Evolutionary conservation across 2,797 vertebrate genomes (phyloP).

Genomic region (Gobionotothen gibberifrons): DNA sequence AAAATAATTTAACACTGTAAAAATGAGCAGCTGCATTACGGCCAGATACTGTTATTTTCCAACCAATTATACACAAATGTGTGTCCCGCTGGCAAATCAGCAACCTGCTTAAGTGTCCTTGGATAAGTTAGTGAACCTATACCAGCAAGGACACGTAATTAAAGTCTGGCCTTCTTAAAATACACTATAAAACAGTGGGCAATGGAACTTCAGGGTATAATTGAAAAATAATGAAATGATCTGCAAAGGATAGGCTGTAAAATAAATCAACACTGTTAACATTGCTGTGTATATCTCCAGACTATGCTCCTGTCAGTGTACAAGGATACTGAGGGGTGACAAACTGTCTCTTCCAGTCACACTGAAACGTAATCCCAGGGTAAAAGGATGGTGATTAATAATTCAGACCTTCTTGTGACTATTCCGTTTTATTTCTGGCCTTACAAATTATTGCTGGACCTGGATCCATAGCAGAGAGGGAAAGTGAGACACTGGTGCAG

Average conservation of each 20-base stretch:
- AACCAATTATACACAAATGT: conserved; percentile 24
- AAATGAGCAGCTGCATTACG: background rate
- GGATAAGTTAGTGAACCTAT: conserved; percentile 24
- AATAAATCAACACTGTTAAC: background rate
- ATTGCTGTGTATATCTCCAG: conserved; percentile 26
- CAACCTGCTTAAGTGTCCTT: conserved; percentile 47
- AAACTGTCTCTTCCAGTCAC: conserved; percentile 50
- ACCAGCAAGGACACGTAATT: conserved; percentile 19
- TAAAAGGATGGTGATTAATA: conserved; percentile 81
- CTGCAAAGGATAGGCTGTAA: conserved; percentile 2
- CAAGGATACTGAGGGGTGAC: conserved; percentile 72
- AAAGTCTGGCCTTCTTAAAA: conserved; percentile 9
- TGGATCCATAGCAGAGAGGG: conserved; percentile 55
- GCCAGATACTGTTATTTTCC: conserved; percentile 5
- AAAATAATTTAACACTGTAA: background rate
- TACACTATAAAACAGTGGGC: background rate
- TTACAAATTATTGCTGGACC: conserved; percentile 72
- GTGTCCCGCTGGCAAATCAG: conserved; percentile 17
- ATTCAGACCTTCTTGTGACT: conserved; percentile 80
- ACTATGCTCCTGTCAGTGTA: conserved; percentile 39
- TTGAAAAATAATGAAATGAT: background rate
- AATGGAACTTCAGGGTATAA: background rate
- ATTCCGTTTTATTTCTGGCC: conserved; percentile 77
- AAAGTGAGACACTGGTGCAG: conserved; percentile 61
- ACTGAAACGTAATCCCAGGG: conserved; percentile 77